Conservation (phyloP, 1,140 invertebrate species). For the Leptopilina clavipes region DNA sequence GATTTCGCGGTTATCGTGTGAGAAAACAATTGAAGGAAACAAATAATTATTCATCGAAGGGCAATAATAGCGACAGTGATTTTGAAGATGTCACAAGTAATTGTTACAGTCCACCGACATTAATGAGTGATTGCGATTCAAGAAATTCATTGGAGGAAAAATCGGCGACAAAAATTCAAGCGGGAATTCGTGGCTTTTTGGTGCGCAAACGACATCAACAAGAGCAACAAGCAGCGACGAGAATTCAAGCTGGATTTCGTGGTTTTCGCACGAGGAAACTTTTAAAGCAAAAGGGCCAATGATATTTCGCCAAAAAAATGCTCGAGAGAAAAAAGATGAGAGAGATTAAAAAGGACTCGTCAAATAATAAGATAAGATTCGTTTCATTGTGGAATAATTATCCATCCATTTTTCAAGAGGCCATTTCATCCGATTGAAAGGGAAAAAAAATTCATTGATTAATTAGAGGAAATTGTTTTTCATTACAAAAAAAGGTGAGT, state of each 20-base stretch:
- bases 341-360: constrained; percentile 31
- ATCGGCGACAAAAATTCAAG: constrained; percentile 85
- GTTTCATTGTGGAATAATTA: constrained; percentile 20
- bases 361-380: constrained; percentile 7
- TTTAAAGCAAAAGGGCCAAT: constrained; percentile 64
- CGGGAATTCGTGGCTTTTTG: constrained; percentile 83
- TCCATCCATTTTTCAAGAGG: constrained; percentile 15
- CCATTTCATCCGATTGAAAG: neutral
- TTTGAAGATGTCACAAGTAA: constrained; percentile 39
- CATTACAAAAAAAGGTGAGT: neutral
- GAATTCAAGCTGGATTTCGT: constrained; percentile 79
- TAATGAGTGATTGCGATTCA: constrained; percentile 41
- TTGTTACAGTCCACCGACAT: neutral
- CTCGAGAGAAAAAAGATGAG: constrained; percentile 6
- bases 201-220: constrained; percentile 78
- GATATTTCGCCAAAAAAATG: constrained; percentile 38
- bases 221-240: constrained; percentile 76
- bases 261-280: constrained; percentile 77
- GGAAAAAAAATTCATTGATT: too few relatives aligned
- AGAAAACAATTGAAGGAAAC: constrained; percentile 77
- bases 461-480: neutral
- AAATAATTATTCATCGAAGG: constrained; percentile 14
- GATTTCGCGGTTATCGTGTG: constrained; percentile 82
- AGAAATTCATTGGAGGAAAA: constrained; percentile 74
- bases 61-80: constrained; percentile 38